Conservation (phyloP, 1,140 invertebrate genomes). For the Stegodyphus dumicola region DNA sequence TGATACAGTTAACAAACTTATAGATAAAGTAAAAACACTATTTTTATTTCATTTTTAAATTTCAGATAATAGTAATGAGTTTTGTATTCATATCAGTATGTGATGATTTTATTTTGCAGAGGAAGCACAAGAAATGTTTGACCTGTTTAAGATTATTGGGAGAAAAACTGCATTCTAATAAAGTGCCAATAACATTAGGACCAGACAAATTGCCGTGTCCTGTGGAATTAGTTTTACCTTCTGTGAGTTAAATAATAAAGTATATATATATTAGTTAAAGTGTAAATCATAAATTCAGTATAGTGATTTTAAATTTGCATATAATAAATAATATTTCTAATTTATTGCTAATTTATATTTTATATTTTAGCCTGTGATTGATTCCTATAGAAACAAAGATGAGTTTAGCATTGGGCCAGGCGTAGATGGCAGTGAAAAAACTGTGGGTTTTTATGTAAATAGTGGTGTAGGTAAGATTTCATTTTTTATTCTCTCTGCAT, state of each 20-base stretch:
- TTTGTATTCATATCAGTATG: background rate
- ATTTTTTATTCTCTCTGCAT: too few species aligned
- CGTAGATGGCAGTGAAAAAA: slow-evolving; percentile 69
- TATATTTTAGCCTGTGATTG: slow-evolving; percentile 65
- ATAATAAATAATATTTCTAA: background rate
- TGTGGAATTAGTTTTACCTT: slow-evolving; percentile 51
- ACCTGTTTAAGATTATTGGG: slow-evolving; percentile 44
- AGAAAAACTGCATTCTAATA: slow-evolving; percentile 20
- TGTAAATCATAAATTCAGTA: background rate
- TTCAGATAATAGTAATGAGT: background rate
- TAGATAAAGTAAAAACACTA: background rate
- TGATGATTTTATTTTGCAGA: background rate
- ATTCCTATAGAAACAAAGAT: slow-evolving; percentile 70
- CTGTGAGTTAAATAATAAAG: slow-evolving; percentile 29
- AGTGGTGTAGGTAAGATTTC: slow-evolving; percentile 57
- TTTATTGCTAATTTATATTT: background rate
- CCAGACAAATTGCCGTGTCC: slow-evolving; percentile 58
- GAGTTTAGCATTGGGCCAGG: slow-evolving; percentile 69
- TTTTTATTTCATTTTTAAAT: background rate
- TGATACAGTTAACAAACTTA: background rate
- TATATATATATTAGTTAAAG: background rate
- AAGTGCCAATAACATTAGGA: slow-evolving; percentile 40
- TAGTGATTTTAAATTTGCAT: background rate
- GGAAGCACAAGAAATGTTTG: slow-evolving; percentile 39
- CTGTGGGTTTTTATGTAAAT: slow-evolving; percentile 69